Conservation (phyloP, 2,888 invertebrate genomes). For the Omphaloscelis lunosa region DNA sequence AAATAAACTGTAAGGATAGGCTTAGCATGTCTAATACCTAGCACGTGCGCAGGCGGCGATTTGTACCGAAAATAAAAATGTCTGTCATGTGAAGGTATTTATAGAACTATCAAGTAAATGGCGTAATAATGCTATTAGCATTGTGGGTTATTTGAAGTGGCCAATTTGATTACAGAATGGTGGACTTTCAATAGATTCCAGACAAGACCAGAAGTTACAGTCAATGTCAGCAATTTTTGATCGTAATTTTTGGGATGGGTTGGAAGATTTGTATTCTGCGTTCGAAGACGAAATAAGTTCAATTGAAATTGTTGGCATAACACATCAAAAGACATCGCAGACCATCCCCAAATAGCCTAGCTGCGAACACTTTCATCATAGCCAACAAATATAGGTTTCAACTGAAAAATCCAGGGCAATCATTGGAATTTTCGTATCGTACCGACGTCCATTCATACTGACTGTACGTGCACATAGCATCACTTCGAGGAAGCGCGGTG, state of each 20-base stretch:
- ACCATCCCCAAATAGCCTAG: neutral
- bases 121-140: neutral
- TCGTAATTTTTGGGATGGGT: neutral
- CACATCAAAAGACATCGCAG: neutral
- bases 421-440: constrained; percentile 74
- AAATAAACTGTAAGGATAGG: constrained; percentile 49
- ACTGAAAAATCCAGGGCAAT: constrained; percentile 64
- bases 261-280: neutral
- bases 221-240: neutral
- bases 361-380: constrained; percentile 40
- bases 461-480: constrained; percentile 76
- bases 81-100: constrained; percentile 27
- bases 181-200: neutral
- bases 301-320: neutral
- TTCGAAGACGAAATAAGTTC: neutral
- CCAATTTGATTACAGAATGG: neutral
- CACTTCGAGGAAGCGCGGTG: constrained; percentile 84
- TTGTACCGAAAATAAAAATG: constrained; percentile 43
- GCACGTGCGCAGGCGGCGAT: constrained; percentile 48
- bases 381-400: constrained; percentile 55
- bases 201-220: neutral
- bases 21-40: constrained; percentile 51
- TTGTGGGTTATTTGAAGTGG: neutral
- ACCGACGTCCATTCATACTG: constrained; percentile 69
- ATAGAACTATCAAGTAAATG: constrained; percentile 15